Percentiles rank a stretch among this genome's conserved stretches.
These are phyloP conservation scores for Crematogaster levior DNA, from an alignment of 2,888 invertebrate genomes.

Conservation along the genomic window DNA sequence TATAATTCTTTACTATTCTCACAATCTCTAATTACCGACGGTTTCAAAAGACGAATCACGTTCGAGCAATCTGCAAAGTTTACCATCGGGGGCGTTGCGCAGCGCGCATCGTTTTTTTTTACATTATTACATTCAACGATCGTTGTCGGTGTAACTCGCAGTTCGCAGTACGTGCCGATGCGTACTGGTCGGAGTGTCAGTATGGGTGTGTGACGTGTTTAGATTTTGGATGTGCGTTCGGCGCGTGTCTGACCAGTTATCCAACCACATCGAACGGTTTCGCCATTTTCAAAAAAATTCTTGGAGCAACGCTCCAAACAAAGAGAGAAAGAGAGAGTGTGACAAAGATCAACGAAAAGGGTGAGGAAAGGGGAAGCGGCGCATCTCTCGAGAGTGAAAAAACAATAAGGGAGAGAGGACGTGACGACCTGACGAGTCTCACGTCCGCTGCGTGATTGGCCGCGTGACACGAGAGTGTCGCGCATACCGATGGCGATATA, in stretches of 20 bases:
- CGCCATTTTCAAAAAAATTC: not conserved
- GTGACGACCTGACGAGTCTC: constrained; percentile 19
- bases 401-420: not conserved
- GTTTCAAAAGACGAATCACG: no score
- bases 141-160: not conserved
- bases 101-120: constrained; percentile 2
- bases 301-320: not conserved
- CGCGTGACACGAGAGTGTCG: not conserved
- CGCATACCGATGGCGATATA: not conserved
- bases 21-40: constrained; percentile 6
- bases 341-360: no score
- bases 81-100: not conserved
- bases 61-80: not conserved
- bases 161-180: not conserved
- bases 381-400: not conserved
- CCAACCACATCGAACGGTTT: not conserved
- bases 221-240: no score
- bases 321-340: not conserved
- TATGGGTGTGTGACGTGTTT: no score
- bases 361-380: not conserved
- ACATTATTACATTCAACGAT: not conserved
- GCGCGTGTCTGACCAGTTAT: no score
- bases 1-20: not conserved
- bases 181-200: not conserved
- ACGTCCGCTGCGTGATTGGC: not conserved